A percentile compares a stretch with the other conserved stretches of the same genome.
phyloP scores from a whole-genome alignment of 2,888 invertebrate species.

The Gisinianus flammeolus region DNA sequence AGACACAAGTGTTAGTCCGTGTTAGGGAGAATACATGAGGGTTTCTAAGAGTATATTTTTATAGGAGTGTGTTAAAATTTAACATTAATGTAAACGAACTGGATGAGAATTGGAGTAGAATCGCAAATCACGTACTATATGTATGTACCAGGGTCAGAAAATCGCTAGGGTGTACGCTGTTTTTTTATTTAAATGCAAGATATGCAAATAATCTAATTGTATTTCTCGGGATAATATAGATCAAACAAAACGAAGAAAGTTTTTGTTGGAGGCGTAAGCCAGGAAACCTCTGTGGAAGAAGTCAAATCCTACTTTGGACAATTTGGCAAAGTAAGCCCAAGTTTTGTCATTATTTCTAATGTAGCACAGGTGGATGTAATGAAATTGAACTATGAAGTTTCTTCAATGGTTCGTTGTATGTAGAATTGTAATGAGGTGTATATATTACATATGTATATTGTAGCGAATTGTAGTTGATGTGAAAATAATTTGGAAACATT shows the following conservation, averaged over 20 bases:
- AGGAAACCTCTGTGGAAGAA: conserved; percentile 61
- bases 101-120: no score
- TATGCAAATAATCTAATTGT: not conserved
- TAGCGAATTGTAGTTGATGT: not conserved
- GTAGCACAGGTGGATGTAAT: conserved; percentile 4
- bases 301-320: conserved; percentile 61
- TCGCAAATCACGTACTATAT: no score
- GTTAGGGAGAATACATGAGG: no score
- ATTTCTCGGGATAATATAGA: conserved; percentile 30
- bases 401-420: not conserved
- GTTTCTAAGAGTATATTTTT: no score
- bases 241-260: conserved; percentile 60
- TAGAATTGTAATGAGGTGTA: not conserved
- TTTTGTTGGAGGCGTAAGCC: conserved; percentile 61
- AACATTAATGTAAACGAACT: no score
- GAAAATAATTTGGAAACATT: no score
- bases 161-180: no score
- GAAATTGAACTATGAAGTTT: conserved; percentile 18
- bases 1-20: no score
- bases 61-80: no score
- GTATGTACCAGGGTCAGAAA: no score
- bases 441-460: no score
- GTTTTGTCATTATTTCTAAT: conserved; percentile 1
- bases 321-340: conserved; percentile 59
- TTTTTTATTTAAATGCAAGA: no score